Percentiles rank a stretch among this genome's conserved stretches.
Evolutionary conservation across 2,113 vertebrate species (phyloP).

Genomic region (Pycnonotus jocosus): DNA sequence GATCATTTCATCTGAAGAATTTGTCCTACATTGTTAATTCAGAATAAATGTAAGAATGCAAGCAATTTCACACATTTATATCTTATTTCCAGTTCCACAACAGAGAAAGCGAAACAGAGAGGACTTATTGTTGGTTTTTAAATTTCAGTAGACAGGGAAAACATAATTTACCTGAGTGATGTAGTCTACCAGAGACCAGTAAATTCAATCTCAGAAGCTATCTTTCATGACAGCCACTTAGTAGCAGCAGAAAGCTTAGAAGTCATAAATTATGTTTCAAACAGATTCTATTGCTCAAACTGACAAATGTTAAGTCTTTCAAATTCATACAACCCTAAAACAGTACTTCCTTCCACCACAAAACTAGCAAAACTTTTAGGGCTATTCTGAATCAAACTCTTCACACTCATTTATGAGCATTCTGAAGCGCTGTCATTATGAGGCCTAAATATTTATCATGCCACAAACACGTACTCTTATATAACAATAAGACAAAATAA

Average conservation of each 20-base stretch:
- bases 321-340: not conserved
- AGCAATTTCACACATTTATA: not conserved
- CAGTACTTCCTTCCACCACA: not conserved
- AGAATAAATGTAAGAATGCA: not conserved
- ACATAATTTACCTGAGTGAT: not conserved
- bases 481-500: not conserved
- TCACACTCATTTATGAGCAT: not conserved
- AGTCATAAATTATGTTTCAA: not conserved
- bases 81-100: not conserved
- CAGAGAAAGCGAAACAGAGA: not conserved
- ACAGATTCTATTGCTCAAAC: not conserved
- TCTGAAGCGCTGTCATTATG: not conserved
- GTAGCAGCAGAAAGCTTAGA: not conserved
- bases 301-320: not conserved
- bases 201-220: not conserved
- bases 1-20: not conserved
- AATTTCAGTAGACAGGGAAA: not conserved
- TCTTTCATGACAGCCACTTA: not conserved
- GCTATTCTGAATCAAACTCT: not conserved
- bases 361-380: not conserved
- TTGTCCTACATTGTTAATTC: not conserved
- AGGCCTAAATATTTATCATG: not conserved
- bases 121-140: not conserved
- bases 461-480: not conserved
- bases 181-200: not conserved